Percentiles rank a stretch among this genome's conserved stretches.
phyloP scores from a whole-genome alignment of 2,888 invertebrate species.

The Eugnorisma glareosa region DNA sequence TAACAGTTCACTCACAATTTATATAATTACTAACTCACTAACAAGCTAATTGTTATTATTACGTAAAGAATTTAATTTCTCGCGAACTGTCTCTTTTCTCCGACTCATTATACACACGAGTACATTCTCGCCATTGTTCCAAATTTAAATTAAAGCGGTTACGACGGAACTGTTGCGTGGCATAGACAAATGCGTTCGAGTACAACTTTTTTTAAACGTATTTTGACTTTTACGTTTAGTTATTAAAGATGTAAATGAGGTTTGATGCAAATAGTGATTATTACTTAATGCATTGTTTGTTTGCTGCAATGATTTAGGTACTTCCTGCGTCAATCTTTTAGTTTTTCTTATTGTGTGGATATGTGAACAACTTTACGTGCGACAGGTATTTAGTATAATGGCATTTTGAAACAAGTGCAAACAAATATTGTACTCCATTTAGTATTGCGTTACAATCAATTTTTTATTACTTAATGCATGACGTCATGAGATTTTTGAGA shows the following conservation, averaged over 20 bases:
- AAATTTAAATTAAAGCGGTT: slow-evolving; percentile 63
- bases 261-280: slow-evolving; percentile 29
- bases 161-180: slow-evolving; percentile 59
- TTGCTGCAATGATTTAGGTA: slow-evolving; percentile 6
- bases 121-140: slow-evolving; percentile 75
- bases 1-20: slow-evolving; percentile 63
- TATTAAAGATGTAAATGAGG: slow-evolving; percentile 29
- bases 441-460: slow-evolving; percentile 8
- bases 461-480: slow-evolving; percentile 17
- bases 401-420: slow-evolving; percentile 24
- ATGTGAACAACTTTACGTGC: slow-evolving; percentile 28
- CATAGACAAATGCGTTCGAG: slow-evolving; percentile 58
- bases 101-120: slow-evolving; percentile 56
- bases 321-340: slow-evolving; percentile 10
- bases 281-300: slow-evolving; percentile 20
- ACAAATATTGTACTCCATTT: slow-evolving; percentile 15
- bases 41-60: slow-evolving; percentile 73
- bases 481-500: slow-evolving; percentile 5
- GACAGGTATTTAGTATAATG: background rate
- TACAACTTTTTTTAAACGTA: slow-evolving; percentile 36
- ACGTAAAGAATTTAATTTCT: slow-evolving; percentile 77
- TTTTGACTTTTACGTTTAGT: slow-evolving; percentile 33
- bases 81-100: slow-evolving; percentile 78
- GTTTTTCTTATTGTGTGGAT: slow-evolving; percentile 13
- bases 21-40: slow-evolving; percentile 66